These are phyloP conservation scores for Ceratoteleas bidentatus DNA, from an alignment of 1,140 invertebrate species.

Conservation along the genomic window DNA sequence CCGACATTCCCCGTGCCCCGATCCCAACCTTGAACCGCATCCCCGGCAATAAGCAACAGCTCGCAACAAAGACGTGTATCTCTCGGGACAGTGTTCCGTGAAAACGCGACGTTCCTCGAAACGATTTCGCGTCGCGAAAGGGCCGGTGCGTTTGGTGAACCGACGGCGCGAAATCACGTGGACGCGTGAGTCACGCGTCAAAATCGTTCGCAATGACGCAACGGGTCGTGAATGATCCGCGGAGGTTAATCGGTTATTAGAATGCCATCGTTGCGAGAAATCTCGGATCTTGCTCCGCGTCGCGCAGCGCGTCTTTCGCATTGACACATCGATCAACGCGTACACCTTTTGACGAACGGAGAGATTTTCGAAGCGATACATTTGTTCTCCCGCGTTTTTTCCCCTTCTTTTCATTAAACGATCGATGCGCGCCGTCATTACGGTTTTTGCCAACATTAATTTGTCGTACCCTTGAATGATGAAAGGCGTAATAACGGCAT, in stretches of 20 bases:
- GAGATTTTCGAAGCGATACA: conserved; percentile 46
- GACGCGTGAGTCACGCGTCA: neutral
- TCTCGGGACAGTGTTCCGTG: conserved; percentile 11
- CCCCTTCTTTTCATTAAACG: conserved; percentile 33
- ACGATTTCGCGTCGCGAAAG: conserved; percentile 5
- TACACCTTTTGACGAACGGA: conserved; percentile 37
- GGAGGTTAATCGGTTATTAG: conserved; percentile 29
- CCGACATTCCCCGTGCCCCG: conserved; percentile 13
- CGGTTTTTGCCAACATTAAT: conserved; percentile 45
- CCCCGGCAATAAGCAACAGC: conserved; percentile 25
- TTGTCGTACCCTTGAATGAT: conserved; percentile 49
- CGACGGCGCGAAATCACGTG: neutral
- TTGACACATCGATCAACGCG: conserved; percentile 51
- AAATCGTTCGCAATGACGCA: conserved; percentile 13
- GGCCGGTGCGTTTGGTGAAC: neutral
- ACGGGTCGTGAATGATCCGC: conserved; percentile 19
- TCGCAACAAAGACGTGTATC: conserved; percentile 29
- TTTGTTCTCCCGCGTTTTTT: conserved; percentile 2
- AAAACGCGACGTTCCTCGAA: conserved; percentile 30
- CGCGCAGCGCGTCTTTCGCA: conserved; percentile 9
- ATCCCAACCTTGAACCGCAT: conserved; percentile 40
- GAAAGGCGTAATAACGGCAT: conserved; percentile 41
- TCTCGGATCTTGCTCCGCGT: conserved; percentile 20
- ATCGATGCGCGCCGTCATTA: conserved; percentile 22
- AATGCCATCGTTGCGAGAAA: conserved; percentile 34